A percentile compares a stretch with the other conserved stretches of the same genome.
These are phyloP conservation scores for Magallana angulata DNA, from an alignment of 1,140 invertebrate genomes.

Conservation along the genomic window DNA sequence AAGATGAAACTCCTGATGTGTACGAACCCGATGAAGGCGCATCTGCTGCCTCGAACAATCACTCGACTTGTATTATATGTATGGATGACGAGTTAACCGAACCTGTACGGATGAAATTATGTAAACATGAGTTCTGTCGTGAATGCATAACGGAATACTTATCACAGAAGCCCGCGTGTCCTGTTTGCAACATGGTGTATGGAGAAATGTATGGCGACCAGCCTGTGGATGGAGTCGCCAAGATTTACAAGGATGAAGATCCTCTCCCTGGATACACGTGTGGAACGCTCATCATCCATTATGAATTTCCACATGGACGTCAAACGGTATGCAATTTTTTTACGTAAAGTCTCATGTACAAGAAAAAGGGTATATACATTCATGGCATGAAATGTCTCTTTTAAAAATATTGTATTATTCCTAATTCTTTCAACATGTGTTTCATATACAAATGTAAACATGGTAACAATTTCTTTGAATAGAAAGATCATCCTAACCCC, in stretches of 20 bases:
- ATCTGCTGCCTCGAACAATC: neutral
- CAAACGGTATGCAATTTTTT: slow-evolving; percentile 63
- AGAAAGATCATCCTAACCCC: slow-evolving; percentile 64
- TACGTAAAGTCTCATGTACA: too few species aligned
- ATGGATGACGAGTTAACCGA: slow-evolving; percentile 47
- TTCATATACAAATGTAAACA: too few species aligned
- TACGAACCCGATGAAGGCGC: neutral
- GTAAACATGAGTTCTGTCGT: slow-evolving; percentile 64
- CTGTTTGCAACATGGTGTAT: slow-evolving; percentile 65
- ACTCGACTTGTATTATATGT: slow-evolving; percentile 62
- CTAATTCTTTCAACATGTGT: too few species aligned
- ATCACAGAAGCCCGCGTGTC: slow-evolving; percentile 61
- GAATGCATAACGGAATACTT: slow-evolving; percentile 60
- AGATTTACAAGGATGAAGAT: neutral
- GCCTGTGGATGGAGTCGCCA: slow-evolving; percentile 57
- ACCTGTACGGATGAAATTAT: slow-evolving; percentile 55
- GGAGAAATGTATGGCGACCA: slow-evolving; percentile 67
- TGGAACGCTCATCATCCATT: slow-evolving; percentile 64
- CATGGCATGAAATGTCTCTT: too few species aligned
- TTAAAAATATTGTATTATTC: too few species aligned
- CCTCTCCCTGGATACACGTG: slow-evolving; percentile 60
- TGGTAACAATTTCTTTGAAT: neutral
- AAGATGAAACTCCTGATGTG: neutral
- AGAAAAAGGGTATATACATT: too few species aligned
- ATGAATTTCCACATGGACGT: slow-evolving; percentile 64